Percentiles rank a stretch among this genome's conserved stretches.
Conservation (phyloP, 2,888 invertebrate species). For the Melikaiella ostensackeni region DNA sequence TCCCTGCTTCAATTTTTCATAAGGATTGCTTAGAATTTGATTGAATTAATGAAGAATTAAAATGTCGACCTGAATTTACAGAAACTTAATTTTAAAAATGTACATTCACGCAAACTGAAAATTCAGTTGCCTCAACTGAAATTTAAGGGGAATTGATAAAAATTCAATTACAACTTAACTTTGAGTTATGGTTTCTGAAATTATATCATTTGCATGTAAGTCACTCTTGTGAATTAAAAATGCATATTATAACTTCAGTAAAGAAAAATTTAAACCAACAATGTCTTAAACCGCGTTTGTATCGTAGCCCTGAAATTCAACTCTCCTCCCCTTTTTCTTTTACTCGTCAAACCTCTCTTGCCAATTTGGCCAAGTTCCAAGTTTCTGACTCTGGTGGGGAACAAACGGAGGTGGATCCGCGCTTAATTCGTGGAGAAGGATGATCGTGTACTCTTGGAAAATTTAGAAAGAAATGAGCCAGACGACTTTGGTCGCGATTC, state of each 20-base stretch:
- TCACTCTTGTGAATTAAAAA: no score
- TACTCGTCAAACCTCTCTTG: neutral
- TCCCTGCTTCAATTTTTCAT: no score
- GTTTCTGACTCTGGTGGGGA: constrained; percentile 3
- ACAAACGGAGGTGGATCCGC: constrained; percentile 12
- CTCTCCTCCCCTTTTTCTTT: constrained; percentile 23
- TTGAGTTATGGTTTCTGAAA: no score
- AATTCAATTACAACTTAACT: no score
- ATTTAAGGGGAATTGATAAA: no score
- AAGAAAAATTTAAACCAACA: neutral
- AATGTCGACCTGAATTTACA: no score
- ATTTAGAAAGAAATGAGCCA: constrained; percentile 6
- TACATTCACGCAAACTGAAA: no score
- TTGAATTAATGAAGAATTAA: no score
- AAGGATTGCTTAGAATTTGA: no score
- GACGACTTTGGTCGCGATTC: constrained; percentile 4
- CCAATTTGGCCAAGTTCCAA: constrained; percentile 33
- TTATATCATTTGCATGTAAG: no score
- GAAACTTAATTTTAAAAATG: no score
- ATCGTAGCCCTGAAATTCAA: constrained; percentile 36
- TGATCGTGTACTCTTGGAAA: constrained; percentile 21
- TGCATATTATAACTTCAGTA: neutral
- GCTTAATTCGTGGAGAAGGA: constrained; percentile 23
- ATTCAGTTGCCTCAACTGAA: no score
- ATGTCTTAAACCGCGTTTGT: neutral